Percentiles rank a stretch among this genome's conserved stretches.
Evolutionary conservation across 2,797 vertebrate genomes (phyloP).

Genomic region (Centropyge bicolor): DNA sequence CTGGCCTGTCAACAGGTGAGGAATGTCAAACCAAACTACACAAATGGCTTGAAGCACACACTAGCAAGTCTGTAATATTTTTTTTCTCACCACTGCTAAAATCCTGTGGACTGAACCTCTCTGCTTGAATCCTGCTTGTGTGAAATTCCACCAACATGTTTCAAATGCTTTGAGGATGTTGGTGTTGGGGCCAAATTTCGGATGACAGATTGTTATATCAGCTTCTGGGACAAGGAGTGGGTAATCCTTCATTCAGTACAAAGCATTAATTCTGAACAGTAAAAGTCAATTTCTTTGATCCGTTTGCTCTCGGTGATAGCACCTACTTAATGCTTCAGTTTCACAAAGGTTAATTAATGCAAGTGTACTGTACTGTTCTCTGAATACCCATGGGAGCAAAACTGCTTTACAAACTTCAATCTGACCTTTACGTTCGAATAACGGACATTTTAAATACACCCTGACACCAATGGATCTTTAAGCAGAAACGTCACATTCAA

Average conservation of each 20-base stretch:
- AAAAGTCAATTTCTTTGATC: no score
- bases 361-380: no score
- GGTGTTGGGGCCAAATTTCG: not conserved
- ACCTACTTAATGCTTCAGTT: no score
- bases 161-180: constrained; percentile 11
- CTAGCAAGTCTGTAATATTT: constrained; percentile 17
- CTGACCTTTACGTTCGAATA: no score
- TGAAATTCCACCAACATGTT: constrained; percentile 31
- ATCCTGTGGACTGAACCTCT: not conserved
- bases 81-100: constrained; percentile 17
- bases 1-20: constrained; percentile 63
- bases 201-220: not conserved
- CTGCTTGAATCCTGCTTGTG: not conserved
- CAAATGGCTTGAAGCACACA: constrained; percentile 8
- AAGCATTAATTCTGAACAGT: not conserved
- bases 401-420: not conserved
- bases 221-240: not conserved
- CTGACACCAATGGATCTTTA: not conserved
- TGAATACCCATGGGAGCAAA: not conserved
- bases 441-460: no score
- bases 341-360: no score
- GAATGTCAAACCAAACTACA: constrained; percentile 37
- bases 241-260: not conserved
- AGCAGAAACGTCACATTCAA: not conserved
- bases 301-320: no score